phyloP scores from a whole-genome alignment of 2,113 vertebrate species.

The Jaculus jaculus region DNA sequence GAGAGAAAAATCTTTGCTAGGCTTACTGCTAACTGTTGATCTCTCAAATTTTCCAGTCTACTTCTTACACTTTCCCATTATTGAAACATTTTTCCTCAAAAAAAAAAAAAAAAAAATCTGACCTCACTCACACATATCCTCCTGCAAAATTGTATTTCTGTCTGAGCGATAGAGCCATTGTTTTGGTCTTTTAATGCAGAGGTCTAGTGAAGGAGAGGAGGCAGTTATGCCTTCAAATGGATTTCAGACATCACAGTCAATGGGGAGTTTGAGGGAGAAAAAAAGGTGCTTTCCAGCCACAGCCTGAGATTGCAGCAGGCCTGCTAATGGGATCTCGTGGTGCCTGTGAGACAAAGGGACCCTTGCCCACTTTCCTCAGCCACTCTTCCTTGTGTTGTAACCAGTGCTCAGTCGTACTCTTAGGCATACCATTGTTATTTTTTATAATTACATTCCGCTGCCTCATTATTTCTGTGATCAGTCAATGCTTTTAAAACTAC shows the following conservation, averaged over 20 bases:
- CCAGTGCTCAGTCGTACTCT: not conserved
- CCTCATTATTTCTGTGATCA: not conserved
- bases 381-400: not conserved
- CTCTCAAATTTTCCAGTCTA: not conserved
- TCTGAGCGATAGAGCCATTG: not conserved
- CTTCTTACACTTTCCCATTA: not conserved
- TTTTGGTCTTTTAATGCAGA: constrained; percentile 1
- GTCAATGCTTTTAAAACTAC: not conserved
- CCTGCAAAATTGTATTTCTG: not conserved
- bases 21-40: too few species aligned
- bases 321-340: not conserved
- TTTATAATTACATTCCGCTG: not conserved
- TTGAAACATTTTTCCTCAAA: not conserved
- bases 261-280: constrained; percentile 19
- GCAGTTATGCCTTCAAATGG: not conserved
- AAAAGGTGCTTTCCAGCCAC: constrained; percentile 18
- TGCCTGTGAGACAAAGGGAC: not conserved
- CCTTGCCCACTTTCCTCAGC: not conserved
- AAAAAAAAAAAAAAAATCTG: not conserved
- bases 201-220: not conserved
- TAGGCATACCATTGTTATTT: not conserved
- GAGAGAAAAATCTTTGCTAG: too few species aligned
- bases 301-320: not conserved
- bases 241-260: not conserved
- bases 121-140: not conserved